Percentiles rank a stretch among this genome's conserved stretches.
Conservation (phyloP, 2,113 vertebrate genomes). For the Pollachius pollachius region DNA sequence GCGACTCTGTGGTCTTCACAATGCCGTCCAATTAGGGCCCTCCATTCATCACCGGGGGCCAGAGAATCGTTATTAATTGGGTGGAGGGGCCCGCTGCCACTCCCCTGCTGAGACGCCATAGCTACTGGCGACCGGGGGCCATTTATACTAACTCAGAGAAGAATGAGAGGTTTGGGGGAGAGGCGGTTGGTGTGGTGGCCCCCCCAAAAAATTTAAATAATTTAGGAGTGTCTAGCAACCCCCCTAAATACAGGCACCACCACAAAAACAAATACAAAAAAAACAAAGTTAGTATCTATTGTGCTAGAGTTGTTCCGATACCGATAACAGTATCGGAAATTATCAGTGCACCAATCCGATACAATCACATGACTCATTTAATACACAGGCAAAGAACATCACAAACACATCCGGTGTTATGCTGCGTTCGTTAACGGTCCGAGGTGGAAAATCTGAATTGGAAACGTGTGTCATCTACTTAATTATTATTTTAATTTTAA, state of each 20-base stretch:
- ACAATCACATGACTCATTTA: no score
- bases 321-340: no score
- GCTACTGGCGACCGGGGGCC: conserved; percentile 49
- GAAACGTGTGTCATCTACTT: no score
- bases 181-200: conserved; percentile 17
- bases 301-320: no score
- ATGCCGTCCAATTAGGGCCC: conserved; percentile 77
- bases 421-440: no score
- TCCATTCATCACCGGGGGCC: conserved; percentile 75
- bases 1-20: conserved; percentile 73
- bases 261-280: conserved; percentile 4
- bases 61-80: conserved; percentile 77
- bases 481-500: no score
- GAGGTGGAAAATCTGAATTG: no score
- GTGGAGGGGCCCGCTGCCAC: conserved; percentile 63
- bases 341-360: no score
- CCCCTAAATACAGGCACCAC: neutral
- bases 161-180: conserved; percentile 43
- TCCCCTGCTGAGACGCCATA: conserved; percentile 69
- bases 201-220: neutral
- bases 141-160: conserved; percentile 31
- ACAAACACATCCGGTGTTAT: no score
- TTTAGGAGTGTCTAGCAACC: neutral
- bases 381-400: no score
- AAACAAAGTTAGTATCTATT: no score